Conservation (phyloP, 2,888 invertebrate genomes). For the Seira sanloemensis region DNA sequence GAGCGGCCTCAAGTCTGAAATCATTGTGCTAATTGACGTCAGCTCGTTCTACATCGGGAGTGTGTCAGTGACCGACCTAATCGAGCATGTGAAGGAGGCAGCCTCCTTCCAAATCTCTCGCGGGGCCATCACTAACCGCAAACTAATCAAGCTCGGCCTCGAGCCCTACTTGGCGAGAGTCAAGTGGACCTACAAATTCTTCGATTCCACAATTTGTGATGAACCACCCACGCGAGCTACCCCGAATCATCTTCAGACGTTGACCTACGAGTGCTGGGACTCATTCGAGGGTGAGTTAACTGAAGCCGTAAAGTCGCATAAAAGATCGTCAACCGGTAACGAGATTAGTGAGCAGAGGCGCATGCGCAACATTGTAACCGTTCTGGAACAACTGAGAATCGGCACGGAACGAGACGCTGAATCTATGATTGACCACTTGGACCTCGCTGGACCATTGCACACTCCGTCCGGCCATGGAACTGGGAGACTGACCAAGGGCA, state of each 20-base stretch:
- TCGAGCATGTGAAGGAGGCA: conserved; percentile 47
- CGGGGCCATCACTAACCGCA: conserved; percentile 40
- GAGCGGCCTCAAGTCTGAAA: conserved; percentile 20
- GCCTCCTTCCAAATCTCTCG: conserved; percentile 49
- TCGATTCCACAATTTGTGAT: conserved; percentile 31
- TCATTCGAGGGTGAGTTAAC: conserved; percentile 31
- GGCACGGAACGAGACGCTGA: no score
- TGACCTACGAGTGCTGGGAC: conserved; percentile 49
- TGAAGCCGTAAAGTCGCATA: conserved; percentile 13
- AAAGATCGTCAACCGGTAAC: neutral
- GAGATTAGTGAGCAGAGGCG: neutral
- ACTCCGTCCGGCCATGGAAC: no score
- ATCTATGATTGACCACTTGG: no score
- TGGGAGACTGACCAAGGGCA: no score
- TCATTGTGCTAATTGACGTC: conserved; percentile 38
- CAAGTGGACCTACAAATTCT: conserved; percentile 42
- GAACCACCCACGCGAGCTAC: no score
- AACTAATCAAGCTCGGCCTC: conserved; percentile 37
- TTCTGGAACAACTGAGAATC: neutral
- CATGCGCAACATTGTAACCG: conserved; percentile 16
- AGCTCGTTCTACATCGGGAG: conserved; percentile 14
- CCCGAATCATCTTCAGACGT: no score
- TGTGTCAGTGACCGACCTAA: conserved; percentile 1
- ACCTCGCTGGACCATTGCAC: no score
- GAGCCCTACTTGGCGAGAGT: conserved; percentile 43